phyloP scores from a whole-genome alignment of 2,113 vertebrate species.

The Megaceryle torquata region DNA sequence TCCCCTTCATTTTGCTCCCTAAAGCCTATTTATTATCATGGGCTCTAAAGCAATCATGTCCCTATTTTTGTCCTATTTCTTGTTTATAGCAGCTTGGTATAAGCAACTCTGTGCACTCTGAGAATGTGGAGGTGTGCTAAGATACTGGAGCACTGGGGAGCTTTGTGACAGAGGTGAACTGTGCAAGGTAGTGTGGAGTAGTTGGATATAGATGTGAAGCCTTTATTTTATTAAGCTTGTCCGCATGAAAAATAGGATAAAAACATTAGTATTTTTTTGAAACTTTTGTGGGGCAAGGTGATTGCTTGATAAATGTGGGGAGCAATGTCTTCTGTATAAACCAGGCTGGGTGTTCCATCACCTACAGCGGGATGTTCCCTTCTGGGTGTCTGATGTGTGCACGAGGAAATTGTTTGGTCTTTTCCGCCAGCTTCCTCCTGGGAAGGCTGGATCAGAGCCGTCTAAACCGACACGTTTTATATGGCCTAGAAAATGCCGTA shows the following conservation, averaged over 20 bases:
- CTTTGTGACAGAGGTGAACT: background rate
- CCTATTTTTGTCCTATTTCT: background rate
- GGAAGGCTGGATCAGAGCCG: background rate
- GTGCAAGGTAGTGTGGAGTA: background rate
- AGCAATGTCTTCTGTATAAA: background rate
- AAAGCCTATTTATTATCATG: background rate
- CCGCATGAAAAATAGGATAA: background rate
- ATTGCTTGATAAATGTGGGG: background rate
- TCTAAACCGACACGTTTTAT: background rate
- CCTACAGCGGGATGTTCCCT: background rate
- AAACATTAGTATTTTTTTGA: background rate
- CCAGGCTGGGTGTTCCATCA: fast-evolving
- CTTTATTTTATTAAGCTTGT: background rate
- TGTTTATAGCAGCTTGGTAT: background rate
- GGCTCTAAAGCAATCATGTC: background rate
- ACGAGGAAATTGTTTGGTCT: fast-evolving
- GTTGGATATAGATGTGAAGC: background rate
- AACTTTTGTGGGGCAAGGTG: background rate
- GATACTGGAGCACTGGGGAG: background rate
- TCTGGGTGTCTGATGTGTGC: background rate
- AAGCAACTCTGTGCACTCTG: background rate
- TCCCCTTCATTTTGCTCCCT: background rate
- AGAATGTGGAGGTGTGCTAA: background rate
- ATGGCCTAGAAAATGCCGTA: background rate
- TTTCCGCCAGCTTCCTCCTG: background rate